A percentile compares a stretch with the other conserved stretches of the same genome.
These are phyloP conservation scores for Brachionus rotundiformis DNA, from an alignment of 1,140 invertebrate species.

Conservation along the genomic window DNA sequence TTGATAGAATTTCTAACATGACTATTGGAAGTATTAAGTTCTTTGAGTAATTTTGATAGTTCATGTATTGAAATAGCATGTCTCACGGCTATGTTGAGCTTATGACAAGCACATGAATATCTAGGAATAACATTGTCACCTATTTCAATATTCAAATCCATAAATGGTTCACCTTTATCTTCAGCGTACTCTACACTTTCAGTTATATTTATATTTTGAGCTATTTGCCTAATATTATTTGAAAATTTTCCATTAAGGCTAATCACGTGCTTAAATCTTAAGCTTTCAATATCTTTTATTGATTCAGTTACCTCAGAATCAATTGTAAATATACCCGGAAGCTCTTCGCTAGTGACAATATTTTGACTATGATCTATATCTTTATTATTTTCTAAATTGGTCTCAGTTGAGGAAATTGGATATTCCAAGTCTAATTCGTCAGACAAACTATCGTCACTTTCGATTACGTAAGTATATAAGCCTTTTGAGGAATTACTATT, in stretches of 20 bases:
- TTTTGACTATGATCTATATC: no score
- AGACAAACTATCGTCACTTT: no score
- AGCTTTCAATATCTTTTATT: no score
- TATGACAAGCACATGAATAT: conserved; percentile 28
- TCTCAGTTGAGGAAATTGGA: no score
- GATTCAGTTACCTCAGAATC: no score
- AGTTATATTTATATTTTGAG: background rate
- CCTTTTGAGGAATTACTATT: background rate
- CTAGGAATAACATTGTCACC: background rate
- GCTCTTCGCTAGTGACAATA: no score
- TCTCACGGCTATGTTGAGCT: background rate
- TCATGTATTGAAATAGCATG: conserved; percentile 1
- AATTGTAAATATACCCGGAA: no score
- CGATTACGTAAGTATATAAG: background rate
- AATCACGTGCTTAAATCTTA: no score
- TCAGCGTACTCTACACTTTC: no score
- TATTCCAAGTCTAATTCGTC: no score
- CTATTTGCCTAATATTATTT: background rate
- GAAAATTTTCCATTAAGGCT: background rate
- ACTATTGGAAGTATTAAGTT: background rate
- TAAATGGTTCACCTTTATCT: background rate
- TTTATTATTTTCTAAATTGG: no score
- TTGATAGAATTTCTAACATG: background rate
- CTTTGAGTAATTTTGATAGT: background rate
- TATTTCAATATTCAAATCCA: background rate